phyloP scores from a whole-genome alignment of 2,888 invertebrate species.

The Crepidodera aurea region DNA sequence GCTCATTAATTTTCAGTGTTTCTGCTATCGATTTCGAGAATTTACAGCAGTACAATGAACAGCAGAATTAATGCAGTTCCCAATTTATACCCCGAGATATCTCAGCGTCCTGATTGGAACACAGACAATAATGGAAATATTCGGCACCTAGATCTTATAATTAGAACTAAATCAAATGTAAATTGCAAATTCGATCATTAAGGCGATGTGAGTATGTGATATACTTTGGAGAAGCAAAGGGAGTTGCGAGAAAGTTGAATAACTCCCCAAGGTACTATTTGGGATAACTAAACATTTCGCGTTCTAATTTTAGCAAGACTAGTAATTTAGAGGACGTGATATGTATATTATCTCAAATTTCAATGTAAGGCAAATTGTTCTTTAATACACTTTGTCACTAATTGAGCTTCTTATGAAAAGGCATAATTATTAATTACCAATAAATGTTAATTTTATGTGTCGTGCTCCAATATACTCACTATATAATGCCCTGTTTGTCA shows the following conservation, averaged over 20 bases:
- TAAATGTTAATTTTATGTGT: too few species aligned
- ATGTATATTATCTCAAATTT: not conserved
- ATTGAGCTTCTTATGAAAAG: too few species aligned
- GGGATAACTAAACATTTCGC: conserved; percentile 28
- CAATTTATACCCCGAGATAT: conserved; percentile 16
- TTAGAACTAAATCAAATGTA: conserved; percentile 47
- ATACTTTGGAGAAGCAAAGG: conserved; percentile 33
- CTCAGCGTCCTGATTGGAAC: conserved; percentile 22
- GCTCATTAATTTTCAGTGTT: not conserved
- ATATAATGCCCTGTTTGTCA: too few species aligned
- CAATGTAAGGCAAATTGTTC: not conserved
- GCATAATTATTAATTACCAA: too few species aligned
- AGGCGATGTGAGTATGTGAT: conserved; percentile 38
- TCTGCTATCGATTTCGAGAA: not conserved
- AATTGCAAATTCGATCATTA: conserved; percentile 48
- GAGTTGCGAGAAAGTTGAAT: conserved; percentile 43
- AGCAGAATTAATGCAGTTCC: conserved; percentile 11
- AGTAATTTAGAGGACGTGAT: conserved; percentile 24
- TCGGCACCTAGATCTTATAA: conserved; percentile 29
- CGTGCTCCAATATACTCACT: too few species aligned
- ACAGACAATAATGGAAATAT: conserved; percentile 32
- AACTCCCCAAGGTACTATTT: conserved; percentile 50
- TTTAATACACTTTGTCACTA: too few species aligned
- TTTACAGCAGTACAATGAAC: not conserved
- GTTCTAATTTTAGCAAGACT: conserved; percentile 8